Evolutionary conservation across 2,113 vertebrate species (phyloP).

Genomic region (Pao palembangensis): DNA sequence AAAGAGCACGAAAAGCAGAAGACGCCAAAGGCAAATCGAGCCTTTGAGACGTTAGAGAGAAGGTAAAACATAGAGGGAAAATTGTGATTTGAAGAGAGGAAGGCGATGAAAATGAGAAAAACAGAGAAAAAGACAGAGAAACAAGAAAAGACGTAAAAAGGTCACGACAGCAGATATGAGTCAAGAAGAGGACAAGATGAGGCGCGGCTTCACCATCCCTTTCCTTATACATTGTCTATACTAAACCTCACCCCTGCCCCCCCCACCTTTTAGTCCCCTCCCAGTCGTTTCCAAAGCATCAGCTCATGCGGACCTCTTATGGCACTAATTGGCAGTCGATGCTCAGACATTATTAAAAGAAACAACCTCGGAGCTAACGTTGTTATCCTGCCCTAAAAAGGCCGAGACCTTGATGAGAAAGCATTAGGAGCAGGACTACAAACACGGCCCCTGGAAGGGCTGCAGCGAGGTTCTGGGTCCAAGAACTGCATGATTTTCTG

Average conservation of each 20-base stretch:
- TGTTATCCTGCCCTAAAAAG: slow-evolving; percentile 25
- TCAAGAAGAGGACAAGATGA: slow-evolving; percentile 14
- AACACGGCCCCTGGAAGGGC: slow-evolving; percentile 13
- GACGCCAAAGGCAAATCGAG: slow-evolving; percentile 17
- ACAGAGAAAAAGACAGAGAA: slow-evolving; percentile 5
- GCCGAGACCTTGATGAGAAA: slow-evolving; percentile 27
- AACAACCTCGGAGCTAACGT: slow-evolving; percentile 7
- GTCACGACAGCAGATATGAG: slow-evolving; percentile 7
- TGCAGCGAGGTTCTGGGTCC: neutral
- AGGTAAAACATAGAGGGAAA: slow-evolving; percentile 4
- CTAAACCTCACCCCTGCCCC: slow-evolving; percentile 1
- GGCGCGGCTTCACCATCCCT: neutral
- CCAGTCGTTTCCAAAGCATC: slow-evolving; percentile 10
- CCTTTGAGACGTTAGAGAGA: slow-evolving; percentile 6
- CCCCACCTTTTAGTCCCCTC: neutral
- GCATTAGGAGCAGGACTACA: neutral
- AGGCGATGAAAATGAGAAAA: neutral
- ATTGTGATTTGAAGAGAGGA: slow-evolving; percentile 15
- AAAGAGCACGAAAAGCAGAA: neutral
- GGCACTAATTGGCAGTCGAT: slow-evolving; percentile 49
- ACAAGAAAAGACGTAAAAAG: slow-evolving; percentile 14
- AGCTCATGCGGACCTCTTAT: neutral
- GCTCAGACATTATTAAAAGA: slow-evolving; percentile 20
- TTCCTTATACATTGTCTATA: slow-evolving; percentile 15
- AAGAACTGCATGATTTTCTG: neutral